A percentile compares a stretch with the other conserved stretches of the same genome.
These are phyloP conservation scores for Leptinotarsa undecemlineata DNA, from an alignment of 1,140 invertebrate species.

Conservation along the genomic window DNA sequence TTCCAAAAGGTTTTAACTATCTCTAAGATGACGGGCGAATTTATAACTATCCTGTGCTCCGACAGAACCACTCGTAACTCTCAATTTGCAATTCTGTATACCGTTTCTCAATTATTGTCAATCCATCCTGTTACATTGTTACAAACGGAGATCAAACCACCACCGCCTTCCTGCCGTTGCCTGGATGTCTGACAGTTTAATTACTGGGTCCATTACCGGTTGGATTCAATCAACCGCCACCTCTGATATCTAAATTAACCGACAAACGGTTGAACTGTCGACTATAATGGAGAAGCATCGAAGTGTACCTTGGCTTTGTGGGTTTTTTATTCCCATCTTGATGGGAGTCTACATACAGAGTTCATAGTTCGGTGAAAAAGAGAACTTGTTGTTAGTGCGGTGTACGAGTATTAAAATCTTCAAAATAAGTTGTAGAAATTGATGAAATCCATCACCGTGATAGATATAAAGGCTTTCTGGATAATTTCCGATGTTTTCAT, in stretches of 20 bases:
- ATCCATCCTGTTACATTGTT: too few relatives aligned
- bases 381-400: background rate
- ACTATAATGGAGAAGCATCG: background rate
- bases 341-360: background rate
- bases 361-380: background rate
- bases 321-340: background rate
- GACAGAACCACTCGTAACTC: too few relatives aligned
- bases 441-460: background rate
- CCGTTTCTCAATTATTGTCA: too few relatives aligned
- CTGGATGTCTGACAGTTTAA: background rate
- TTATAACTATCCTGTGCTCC: too few relatives aligned
- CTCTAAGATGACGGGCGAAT: too few relatives aligned
- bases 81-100: too few relatives aligned
- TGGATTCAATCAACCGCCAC: background rate
- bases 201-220: background rate
- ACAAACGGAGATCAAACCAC: too few relatives aligned
- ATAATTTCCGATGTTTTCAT: too few relatives aligned
- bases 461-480: background rate
- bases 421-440: too few relatives aligned
- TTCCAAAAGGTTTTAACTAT: too few relatives aligned
- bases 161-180: background rate
- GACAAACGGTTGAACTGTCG: background rate
- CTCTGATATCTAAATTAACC: constrained; percentile 8
- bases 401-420: too few relatives aligned
- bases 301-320: background rate